Base-by-base conservation (phyloP, 2,797 vertebrate genomes). In the Labeo calbasu region DNA sequence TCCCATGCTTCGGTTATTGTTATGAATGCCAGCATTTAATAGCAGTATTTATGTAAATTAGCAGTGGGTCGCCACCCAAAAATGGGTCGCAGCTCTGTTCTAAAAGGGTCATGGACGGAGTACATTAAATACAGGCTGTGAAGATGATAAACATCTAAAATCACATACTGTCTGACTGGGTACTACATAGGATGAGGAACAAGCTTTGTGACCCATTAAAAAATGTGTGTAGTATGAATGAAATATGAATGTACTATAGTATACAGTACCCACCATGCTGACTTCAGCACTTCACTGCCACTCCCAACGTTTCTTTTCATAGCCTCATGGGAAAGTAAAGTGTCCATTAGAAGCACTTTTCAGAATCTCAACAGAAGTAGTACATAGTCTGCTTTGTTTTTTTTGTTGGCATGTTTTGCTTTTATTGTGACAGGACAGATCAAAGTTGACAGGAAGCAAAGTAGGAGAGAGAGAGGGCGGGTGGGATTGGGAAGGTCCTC, bases 1-100 rank as follows among this genome's bases (percentile, higher is more conserved):
- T 73, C 23, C 51, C 9, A 7, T 51, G 70, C 43, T 50, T 82
- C 43, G 51, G 55, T 12, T 55, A 76, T 83, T 76, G 48, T 76
- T 46, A 76, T 43, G 32, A 66, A 65, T 76, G 48, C 81, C 36
- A n/a, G 0, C n/a, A 46, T 55, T 57, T 77, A 55, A 68, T 48
- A 28, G 50, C 17, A 75, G 59, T 23, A 10, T 53, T 75, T 76
- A 53, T 66, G 46, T 53, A 66, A 63, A 51, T 76, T 66, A 76
- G n/a, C 13, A 1, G 3, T 73, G 19, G 75, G 75, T 77, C 55
- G 15, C n/a, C n/a, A 61, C 14, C 14, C 14, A 61, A 46, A 76
- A 61, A 46, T 77, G 9, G 9, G 55, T 19, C 0, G 1, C 40
- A 48, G 23, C 55, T 77, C 21, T 9, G 14, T 48, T 77, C 57